A percentile compares a stretch with the other conserved stretches of the same genome.
Conservation (phyloP, 1,140 invertebrate genomes). For the Daktulosphaira vitifoliae region DNA sequence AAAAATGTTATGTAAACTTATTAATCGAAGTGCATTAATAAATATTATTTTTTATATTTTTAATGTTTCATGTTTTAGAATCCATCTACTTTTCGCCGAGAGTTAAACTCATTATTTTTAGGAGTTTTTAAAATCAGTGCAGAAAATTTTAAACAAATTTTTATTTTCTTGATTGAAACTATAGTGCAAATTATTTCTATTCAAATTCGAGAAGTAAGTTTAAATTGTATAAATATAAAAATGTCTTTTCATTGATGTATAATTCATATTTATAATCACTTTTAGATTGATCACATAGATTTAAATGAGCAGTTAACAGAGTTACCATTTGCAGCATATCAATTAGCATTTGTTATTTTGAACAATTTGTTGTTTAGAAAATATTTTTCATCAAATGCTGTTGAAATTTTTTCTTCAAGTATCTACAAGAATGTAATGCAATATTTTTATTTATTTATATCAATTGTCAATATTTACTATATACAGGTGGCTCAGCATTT, state of each 20-base stretch:
- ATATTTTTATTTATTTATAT: background rate
- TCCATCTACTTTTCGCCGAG: background rate
- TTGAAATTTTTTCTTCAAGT: slow-evolving; percentile 7
- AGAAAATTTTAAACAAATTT: background rate
- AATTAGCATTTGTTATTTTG: slow-evolving; percentile 1
- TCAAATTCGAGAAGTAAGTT: slow-evolving; percentile 25
- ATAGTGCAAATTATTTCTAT: slow-evolving; percentile 1
- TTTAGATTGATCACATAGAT: slow-evolving; percentile 5
- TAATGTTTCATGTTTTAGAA: background rate
- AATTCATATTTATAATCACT: background rate
- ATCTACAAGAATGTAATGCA: slow-evolving; percentile 2
- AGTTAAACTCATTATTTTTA: background rate
- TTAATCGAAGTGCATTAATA: background rate
- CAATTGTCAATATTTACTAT: background rate
- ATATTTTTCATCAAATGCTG: slow-evolving; percentile 5
- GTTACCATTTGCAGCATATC: slow-evolving; percentile 12
- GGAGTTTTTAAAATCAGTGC: background rate
- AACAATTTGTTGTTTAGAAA: background rate
- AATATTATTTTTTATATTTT: background rate
- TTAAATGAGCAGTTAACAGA: slow-evolving; percentile 9
- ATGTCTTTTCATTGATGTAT: background rate
- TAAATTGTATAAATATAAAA: background rate
- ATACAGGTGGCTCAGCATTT: background rate
- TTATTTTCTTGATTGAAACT: slow-evolving; percentile 8
- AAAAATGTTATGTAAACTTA: background rate